A percentile compares a stretch with the other conserved stretches of the same genome.
phyloP scores from a whole-genome alignment of 2,113 vertebrate genomes.

The Rattus norvegicus region GRCr8 NC_086027.1:86598001-86598500 shows the following conservation, averaged over 20 bases:
- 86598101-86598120: neutral
- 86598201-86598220: conserved; percentile 3
- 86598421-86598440: neutral
- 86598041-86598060: conserved; percentile 4
- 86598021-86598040: neutral
- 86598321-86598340: neutral
- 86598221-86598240: neutral
- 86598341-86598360: neutral
- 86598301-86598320: neutral
- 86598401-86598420: neutral
- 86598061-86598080: neutral
- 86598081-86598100: conserved; percentile 3
- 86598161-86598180: neutral
- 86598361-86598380: neutral
- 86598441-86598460: conserved; percentile 30
- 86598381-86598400: neutral
- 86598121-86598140: neutral
- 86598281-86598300: neutral
- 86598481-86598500: neutral
- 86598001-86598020: neutral
- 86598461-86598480: neutral
- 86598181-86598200: neutral
- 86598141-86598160: neutral
- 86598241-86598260: neutral
- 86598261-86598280: neutral